Base-by-base conservation (phyloP, 2,888 invertebrate species). In the Cheilosia vulpina region DNA sequence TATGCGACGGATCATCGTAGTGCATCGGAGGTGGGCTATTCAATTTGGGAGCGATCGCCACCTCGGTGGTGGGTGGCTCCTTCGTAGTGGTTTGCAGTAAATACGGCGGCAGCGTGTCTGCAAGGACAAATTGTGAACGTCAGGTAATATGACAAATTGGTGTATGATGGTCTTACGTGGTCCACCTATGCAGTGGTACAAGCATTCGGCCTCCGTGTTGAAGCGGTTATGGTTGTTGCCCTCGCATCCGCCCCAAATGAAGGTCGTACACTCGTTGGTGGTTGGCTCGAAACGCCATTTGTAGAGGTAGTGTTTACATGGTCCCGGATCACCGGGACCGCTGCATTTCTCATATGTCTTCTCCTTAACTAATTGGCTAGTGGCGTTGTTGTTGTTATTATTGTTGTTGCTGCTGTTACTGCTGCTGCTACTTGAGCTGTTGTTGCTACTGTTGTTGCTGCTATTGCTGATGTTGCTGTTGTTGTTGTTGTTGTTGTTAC, bases 221-320 rank as follows among this genome's bases (percentile, higher is more conserved):
- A 95, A 95, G 83, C 95, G 93, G 90, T 95, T 95, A 87, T 94
- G 94, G 17, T 93, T 92, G 89, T 95, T 95, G 19, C 95, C 95
- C 53, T 94, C 93, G 88, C 95, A 95, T 65, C 95, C 95, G 62
- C 95, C 95, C 93, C 95, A 95, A 19, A 94, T 93, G 89, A 95
- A 95, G 87, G 93, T 94, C 77, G 93, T 93, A 90, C 95, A 95
- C 53, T 93, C 93, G 84, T 93, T 93, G 78, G 93, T 93, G 11
- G 94, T 93, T 27, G 93, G 92, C 89, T 94, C 94, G 91, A 93
- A 95, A 21, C 94, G 94, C 95, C 95, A 95, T 91, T 95, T 95
- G 90, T 94, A 94, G 47, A 94, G 93, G 89, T 94, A 94, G 88
- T 94, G 93, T 88, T 94, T 94, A 90, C 95, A 95, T 11, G 93